Conservation (phyloP, 2,113 vertebrate genomes). For the Megaptera novaeangliae region DNA sequence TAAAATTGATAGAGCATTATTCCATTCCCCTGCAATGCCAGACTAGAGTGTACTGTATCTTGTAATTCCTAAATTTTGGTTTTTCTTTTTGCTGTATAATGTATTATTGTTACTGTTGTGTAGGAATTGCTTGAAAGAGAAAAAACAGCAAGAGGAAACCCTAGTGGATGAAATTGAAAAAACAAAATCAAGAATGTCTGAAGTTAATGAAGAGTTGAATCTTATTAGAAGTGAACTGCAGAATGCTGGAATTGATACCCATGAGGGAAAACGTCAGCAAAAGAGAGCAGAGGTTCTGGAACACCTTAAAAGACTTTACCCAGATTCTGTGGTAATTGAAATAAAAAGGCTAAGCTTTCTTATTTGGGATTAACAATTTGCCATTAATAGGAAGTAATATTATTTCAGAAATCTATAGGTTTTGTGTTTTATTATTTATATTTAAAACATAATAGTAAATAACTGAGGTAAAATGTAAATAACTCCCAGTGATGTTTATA, state of each 20-base stretch:
- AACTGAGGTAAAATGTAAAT: neutral
- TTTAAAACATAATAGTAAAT: constrained; percentile 4
- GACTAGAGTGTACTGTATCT: neutral
- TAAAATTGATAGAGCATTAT: neutral
- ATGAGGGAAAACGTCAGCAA: constrained; percentile 87
- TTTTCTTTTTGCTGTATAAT: neutral
- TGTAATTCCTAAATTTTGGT: neutral
- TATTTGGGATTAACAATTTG: neutral
- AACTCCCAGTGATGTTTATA: neutral
- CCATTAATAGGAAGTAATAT: neutral
- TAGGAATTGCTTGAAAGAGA: constrained; percentile 85
- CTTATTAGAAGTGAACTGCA: constrained; percentile 84
- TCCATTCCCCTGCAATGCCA: neutral
- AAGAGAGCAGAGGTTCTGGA: constrained; percentile 88
- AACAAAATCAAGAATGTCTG: constrained; percentile 77
- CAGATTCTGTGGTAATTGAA: constrained; percentile 89
- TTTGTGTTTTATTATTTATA: constrained; percentile 12
- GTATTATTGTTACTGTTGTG: neutral
- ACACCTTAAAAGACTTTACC: constrained; percentile 87
- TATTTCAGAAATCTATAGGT: neutral
- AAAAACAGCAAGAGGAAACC: constrained; percentile 79
- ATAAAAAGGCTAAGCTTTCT: neutral
- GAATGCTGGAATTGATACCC: constrained; percentile 87
- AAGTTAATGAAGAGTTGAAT: constrained; percentile 87
- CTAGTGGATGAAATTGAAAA: constrained; percentile 82